Base-by-base conservation (phyloP, 1,140 invertebrate species). In the Ips nitidus region DNA sequence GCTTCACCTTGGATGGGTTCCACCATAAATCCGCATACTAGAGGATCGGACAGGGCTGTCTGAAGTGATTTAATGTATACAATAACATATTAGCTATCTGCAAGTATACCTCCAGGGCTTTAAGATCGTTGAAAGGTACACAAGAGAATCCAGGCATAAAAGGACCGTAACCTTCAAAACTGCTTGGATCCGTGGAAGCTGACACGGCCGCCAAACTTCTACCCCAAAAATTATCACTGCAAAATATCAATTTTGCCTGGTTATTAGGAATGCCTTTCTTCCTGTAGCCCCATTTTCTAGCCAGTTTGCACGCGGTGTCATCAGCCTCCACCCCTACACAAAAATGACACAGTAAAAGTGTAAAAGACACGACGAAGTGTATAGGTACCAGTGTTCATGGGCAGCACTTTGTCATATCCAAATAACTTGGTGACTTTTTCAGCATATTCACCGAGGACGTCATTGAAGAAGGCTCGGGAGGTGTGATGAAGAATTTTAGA, bases 1-100 rank as follows among this genome's bases (percentile, higher is more conserved):
- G 97, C 97, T 84, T 99, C 98, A 0, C 98, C 98, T 84, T 99
- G 98, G 73, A 99, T 98, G 0, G 98, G 98, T 79, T 99, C 98
- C 4, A 99, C 94, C 97, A 99, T 99, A 78, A 97, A 99, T 2
- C 93, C 95, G 75, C 94, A 94, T 2, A 97, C 92, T 72, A 89
- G 90, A 1, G 92, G 91, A 80, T 98, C 93, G 77, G 90, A 72
- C 6, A 80, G 60, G 4, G 74, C 75, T 67, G 72, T 74, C 76
- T 80, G 43, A 41, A 74, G 69, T 52, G 4, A 22, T 22, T 22
- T 22, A 22, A 22, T 22, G 22, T 22, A 22, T 22, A 22, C 22
- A 22, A 22, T 22, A 22, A 22, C 22, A n/a, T 36, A 55, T 55
- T 55, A 55, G 36, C 7, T n/a, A 47, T 52, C 41, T 52, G 41